Evolutionary conservation across 2,797 vertebrate genomes (phyloP).

Genomic region (Lithobates pipiens): DNA sequence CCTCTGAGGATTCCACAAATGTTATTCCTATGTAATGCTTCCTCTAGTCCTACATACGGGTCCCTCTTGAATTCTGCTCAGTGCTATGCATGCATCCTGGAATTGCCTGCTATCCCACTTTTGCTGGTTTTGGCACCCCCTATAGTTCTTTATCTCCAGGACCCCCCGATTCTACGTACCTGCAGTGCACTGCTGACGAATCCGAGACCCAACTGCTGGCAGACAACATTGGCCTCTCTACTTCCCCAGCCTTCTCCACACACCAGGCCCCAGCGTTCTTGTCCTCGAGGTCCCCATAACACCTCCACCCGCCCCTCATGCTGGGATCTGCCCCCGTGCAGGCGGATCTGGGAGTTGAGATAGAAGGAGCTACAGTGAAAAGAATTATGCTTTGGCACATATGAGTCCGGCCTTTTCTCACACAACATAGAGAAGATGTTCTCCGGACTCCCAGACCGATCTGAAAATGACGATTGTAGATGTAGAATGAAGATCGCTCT

Average conservation of each 20-base stretch:
- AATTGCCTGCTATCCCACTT: too few relatives aligned
- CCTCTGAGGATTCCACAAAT: too few relatives aligned
- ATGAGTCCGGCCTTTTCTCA: too few relatives aligned
- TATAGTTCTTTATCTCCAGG: too few relatives aligned
- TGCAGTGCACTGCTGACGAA: slow-evolving; percentile 92
- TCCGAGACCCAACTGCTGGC: slow-evolving; percentile 94
- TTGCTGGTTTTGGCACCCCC: too few relatives aligned
- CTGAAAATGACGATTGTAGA: too few relatives aligned
- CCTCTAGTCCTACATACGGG: not conserved
- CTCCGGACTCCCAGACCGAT: too few relatives aligned
- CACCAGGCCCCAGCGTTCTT: slow-evolving; percentile 88
- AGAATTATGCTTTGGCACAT: not conserved
- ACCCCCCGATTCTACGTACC: slow-evolving; percentile 80
- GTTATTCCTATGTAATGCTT: not conserved
- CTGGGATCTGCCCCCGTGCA: slow-evolving; percentile 88
- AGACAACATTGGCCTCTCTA: slow-evolving; percentile 90
- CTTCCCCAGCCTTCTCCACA: slow-evolving; percentile 93
- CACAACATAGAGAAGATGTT: too few relatives aligned
- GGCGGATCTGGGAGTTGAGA: slow-evolving; percentile 82
- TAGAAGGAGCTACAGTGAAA: not conserved
- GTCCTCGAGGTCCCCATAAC: slow-evolving; percentile 75
- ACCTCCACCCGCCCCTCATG: slow-evolving; percentile 93
- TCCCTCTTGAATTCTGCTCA: too few relatives aligned
- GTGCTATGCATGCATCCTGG: too few relatives aligned
- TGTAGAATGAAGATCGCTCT: too few relatives aligned